These are phyloP conservation scores for Odontothrips loti DNA, from an alignment of 2,888 invertebrate genomes.

Conservation along the genomic window DNA sequence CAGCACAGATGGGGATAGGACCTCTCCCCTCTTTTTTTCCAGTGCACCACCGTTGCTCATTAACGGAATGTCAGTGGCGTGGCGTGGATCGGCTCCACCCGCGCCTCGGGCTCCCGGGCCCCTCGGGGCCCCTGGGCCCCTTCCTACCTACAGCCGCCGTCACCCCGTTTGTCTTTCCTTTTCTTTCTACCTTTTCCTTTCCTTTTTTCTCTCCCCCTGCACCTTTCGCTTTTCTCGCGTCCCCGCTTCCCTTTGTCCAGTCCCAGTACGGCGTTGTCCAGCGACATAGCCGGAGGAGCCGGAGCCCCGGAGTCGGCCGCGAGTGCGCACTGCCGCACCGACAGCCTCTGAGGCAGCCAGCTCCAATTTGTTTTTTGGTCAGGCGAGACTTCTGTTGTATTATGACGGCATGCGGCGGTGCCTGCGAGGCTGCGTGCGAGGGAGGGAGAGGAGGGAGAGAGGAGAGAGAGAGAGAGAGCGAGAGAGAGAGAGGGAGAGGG, in stretches of 20 bases:
- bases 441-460: slow-evolving; percentile 44
- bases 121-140: too few relatives aligned
- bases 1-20: too few relatives aligned
- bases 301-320: slow-evolving; percentile 38
- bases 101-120: too few relatives aligned
- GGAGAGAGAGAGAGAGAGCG: too few relatives aligned
- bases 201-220: slow-evolving; percentile 34
- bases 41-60: background rate
- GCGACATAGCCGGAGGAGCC: slow-evolving; percentile 37
- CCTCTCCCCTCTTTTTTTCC: background rate
- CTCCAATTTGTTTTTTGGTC: slow-evolving; percentile 28
- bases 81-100: too few relatives aligned
- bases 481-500: too few relatives aligned
- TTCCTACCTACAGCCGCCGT: too few relatives aligned
- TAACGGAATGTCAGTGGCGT: background rate
- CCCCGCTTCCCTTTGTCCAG: slow-evolving; percentile 33
- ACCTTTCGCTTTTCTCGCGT: slow-evolving; percentile 31
- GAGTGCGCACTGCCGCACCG: too few relatives aligned
- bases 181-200: slow-evolving; percentile 36
- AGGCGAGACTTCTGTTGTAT: background rate
- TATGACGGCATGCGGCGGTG: slow-evolving; percentile 49
- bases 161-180: slow-evolving; percentile 35
- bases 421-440: slow-evolving; percentile 42
- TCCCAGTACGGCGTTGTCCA: slow-evolving; percentile 20
- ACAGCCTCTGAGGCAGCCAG: slow-evolving; percentile 6